These are phyloP conservation scores for Parnassius mnemosyne DNA, from an alignment of 2,888 invertebrate species.

Conservation along the genomic window DNA sequence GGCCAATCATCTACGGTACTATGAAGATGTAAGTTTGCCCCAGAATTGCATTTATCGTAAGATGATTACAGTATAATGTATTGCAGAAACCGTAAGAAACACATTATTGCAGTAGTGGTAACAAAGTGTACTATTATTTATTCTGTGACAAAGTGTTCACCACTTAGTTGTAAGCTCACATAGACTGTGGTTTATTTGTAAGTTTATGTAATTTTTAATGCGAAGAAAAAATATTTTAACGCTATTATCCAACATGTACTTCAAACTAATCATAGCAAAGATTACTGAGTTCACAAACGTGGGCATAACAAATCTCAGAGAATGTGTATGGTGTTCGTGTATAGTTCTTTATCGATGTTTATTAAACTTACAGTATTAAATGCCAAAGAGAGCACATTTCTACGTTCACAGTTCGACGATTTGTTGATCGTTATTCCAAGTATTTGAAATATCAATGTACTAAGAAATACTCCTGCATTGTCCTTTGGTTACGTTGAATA, in stretches of 20 bases:
- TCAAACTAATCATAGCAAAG: slow-evolving; percentile 8
- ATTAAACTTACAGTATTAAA: slow-evolving; percentile 32
- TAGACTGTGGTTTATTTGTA: neutral
- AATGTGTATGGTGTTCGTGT: slow-evolving; percentile 30
- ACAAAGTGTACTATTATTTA: neutral
- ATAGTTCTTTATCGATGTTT: slow-evolving; percentile 37
- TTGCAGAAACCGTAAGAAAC: slow-evolving; percentile 17
- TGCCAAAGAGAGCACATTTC: slow-evolving; percentile 23
- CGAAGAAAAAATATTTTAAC: neutral
- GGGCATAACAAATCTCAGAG: slow-evolving; percentile 23
- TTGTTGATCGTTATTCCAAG: neutral
- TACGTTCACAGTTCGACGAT: neutral
- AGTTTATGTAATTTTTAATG: neutral
- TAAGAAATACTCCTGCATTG: slow-evolving; percentile 1
- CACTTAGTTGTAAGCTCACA: neutral
- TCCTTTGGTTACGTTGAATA: slow-evolving; percentile 14
- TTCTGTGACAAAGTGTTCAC: slow-evolving; percentile 1
- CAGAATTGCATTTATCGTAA: slow-evolving; percentile 26
- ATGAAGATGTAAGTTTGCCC: slow-evolving; percentile 20
- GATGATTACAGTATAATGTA: slow-evolving; percentile 24
- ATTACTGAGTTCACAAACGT: slow-evolving; percentile 6
- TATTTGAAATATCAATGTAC: neutral
- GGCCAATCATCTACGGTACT: slow-evolving; percentile 29
- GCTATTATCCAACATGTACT: neutral
- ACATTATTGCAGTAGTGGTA: slow-evolving; percentile 1